phyloP scores from a whole-genome alignment of 2,113 vertebrate species.

The Colius striatus region DNA sequence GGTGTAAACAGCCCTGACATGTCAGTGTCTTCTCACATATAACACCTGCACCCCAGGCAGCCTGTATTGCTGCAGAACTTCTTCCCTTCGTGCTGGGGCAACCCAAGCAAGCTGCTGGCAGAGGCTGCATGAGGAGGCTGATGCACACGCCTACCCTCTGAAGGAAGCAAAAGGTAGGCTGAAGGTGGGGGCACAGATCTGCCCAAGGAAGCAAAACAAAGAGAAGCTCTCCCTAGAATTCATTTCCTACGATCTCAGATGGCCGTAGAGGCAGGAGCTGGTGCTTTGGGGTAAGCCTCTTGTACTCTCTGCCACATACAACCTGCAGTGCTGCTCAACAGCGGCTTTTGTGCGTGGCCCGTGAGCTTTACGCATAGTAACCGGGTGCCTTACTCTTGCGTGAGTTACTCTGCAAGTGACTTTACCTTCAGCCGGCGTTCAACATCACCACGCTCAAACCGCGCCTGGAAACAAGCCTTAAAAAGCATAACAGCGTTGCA shows the following conservation, averaged over 20 bases:
- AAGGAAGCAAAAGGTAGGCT: not conserved
- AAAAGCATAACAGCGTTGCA: not conserved
- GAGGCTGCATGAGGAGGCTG: not conserved
- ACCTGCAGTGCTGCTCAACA: not conserved
- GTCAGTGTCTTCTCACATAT: not conserved
- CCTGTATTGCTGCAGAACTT: not conserved
- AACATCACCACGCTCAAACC: constrained; percentile 64
- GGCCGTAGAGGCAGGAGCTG: not conserved
- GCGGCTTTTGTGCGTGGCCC: not conserved
- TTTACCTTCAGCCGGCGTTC: constrained; percentile 82
- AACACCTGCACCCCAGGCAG: not conserved
- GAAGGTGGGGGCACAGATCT: not conserved
- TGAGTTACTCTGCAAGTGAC: not conserved
- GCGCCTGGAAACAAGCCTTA: constrained; percentile 30
- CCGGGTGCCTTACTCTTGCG: not conserved
- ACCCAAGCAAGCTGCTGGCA: not conserved
- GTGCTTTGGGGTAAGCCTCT: not conserved
- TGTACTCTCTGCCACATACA: not conserved
- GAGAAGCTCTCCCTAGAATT: not conserved
- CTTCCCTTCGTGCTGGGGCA: not conserved
- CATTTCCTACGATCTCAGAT: not conserved
- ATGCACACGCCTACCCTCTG: not conserved
- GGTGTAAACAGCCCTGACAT: fast-evolving
- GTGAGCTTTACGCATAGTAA: fast-evolving
- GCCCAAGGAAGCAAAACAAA: not conserved